phyloP scores from a whole-genome alignment of 2,888 invertebrate genomes.

The Volucella zonaria region DNA sequence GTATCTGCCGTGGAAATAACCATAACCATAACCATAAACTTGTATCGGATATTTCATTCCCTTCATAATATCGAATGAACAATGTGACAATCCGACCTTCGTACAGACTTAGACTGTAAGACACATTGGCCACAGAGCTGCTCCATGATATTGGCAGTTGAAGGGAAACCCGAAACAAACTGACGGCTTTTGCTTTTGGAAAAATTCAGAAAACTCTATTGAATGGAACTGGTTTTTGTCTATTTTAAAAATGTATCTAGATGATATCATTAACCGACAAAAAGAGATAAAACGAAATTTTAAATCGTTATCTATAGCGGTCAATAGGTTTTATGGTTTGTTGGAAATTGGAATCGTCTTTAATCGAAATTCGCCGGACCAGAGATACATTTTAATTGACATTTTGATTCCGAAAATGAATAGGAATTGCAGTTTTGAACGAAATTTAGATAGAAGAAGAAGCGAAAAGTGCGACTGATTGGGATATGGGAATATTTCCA shows the following conservation, averaged over 20 bases:
- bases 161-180: slow-evolving; percentile 45
- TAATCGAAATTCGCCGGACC: not conserved
- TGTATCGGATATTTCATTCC: slow-evolving; percentile 26
- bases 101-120: slow-evolving; percentile 35
- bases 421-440: slow-evolving; percentile 56
- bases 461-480: slow-evolving; percentile 23
- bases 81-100: slow-evolving; percentile 46
- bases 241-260: slow-evolving; percentile 25
- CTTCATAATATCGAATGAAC: slow-evolving; percentile 17
- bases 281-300: slow-evolving; percentile 4
- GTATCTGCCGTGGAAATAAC: not conserved
- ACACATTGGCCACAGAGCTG: not conserved
- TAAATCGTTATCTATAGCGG: slow-evolving; percentile 55
- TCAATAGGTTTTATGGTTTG: slow-evolving; percentile 25
- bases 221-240: slow-evolving; percentile 36
- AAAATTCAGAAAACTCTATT: too few relatives aligned
- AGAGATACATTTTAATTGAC: slow-evolving; percentile 36
- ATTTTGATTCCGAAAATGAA: slow-evolving; percentile 51
- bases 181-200: slow-evolving; percentile 2
- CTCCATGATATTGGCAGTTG: slow-evolving; percentile 31
- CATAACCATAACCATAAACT: slow-evolving; percentile 33
- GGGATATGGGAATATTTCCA: not conserved
- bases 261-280: slow-evolving; percentile 20
- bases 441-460: slow-evolving; percentile 48
- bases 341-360: not conserved